phyloP scores from a whole-genome alignment of 2,113 vertebrate genomes.

The Stegastes partitus region DNA sequence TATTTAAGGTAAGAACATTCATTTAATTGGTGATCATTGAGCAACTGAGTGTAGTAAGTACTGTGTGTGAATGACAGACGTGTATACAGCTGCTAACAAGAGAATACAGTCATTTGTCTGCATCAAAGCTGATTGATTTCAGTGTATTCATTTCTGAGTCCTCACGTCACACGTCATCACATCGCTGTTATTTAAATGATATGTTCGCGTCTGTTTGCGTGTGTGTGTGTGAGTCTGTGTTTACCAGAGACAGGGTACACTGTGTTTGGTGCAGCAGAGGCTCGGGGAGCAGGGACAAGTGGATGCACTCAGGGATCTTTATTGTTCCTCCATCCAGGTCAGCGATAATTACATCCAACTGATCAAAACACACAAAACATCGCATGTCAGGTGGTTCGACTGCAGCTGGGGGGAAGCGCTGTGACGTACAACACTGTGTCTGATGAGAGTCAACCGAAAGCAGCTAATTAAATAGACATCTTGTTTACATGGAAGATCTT shows the following conservation, averaged over 20 bases:
- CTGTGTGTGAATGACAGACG: background rate
- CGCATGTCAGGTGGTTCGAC: conserved; percentile 59
- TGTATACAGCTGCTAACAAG: background rate
- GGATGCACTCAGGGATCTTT: conserved; percentile 98
- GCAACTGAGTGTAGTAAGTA: background rate
- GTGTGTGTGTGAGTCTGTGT: conserved; percentile 27
- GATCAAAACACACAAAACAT: conserved; percentile 59
- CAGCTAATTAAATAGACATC: conserved; percentile 39
- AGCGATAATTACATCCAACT: conserved; percentile 98
- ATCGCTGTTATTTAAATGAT: background rate
- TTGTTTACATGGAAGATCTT: conserved; percentile 8
- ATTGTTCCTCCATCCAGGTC: conserved; percentile 99
- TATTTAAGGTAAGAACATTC: background rate
- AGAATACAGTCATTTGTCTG: background rate
- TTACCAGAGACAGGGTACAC: conserved; percentile 91
- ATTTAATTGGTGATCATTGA: background rate
- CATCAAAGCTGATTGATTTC: background rate
- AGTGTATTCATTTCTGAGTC: background rate
- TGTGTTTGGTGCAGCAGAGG: conserved; percentile 93
- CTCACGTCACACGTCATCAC: background rate
- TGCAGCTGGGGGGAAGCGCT: conserved; percentile 33
- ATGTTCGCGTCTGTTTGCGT: background rate
- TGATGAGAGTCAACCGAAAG: conserved; percentile 27
- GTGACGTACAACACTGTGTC: background rate
- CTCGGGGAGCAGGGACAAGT: conserved; percentile 95